Evolutionary conservation across 2,888 invertebrate species (phyloP).

Genomic region (Aphodius granarius): DNA sequence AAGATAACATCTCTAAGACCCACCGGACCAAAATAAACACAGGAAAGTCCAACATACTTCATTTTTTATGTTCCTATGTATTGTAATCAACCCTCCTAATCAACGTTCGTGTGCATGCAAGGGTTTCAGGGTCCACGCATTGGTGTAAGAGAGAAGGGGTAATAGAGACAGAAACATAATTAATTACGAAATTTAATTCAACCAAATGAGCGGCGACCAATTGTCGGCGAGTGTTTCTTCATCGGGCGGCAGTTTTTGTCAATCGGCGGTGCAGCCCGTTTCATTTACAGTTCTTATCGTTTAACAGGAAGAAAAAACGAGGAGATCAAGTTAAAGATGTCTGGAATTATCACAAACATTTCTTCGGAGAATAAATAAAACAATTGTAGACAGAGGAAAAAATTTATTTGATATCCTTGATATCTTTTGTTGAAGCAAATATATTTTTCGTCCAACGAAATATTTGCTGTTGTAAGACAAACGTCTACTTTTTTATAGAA

Average conservation of each 20-base stretch:
- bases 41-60: background rate
- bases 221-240: background rate
- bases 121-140: background rate
- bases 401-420: too few relatives aligned
- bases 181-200: slow-evolving; percentile 7
- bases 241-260: background rate
- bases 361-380: background rate
- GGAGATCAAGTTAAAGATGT: background rate
- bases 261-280: background rate
- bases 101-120: background rate
- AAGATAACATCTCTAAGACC: background rate
- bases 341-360: background rate
- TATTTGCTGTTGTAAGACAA: too few relatives aligned
- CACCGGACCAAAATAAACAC: background rate
- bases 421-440: too few relatives aligned
- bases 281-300: background rate
- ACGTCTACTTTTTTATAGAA: too few relatives aligned
- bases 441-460: too few relatives aligned
- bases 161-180: background rate
- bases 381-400: background rate
- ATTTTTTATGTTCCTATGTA: background rate
- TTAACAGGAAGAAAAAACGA: background rate
- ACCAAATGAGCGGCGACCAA: slow-evolving; percentile 2
- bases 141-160: background rate
- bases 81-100: background rate